These are phyloP conservation scores for Hypolimnas misippus DNA, from an alignment of 2,888 invertebrate species.

Conservation along the genomic window DNA sequence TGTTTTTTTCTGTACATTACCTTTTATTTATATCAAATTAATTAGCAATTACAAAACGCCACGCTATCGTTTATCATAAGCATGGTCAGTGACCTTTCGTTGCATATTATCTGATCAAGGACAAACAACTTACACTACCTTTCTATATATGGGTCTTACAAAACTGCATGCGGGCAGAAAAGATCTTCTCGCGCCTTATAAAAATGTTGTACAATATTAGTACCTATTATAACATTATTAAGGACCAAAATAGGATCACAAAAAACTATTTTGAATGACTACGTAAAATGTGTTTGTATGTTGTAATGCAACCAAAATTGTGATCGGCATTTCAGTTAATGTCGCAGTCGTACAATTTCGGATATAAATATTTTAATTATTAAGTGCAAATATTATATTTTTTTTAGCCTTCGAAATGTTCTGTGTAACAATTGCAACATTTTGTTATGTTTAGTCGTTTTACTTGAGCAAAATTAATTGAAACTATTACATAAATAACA, in stretches of 20 bases:
- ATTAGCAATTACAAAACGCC: conserved; percentile 22
- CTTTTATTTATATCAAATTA: not conserved
- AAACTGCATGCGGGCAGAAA: conserved; percentile 14
- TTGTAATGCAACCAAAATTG: not conserved
- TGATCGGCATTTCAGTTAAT: not conserved
- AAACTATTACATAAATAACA: conserved; percentile 2
- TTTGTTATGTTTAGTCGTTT: not conserved
- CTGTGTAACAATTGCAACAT: not conserved
- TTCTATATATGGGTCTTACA: conserved; percentile 33
- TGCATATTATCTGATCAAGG: conserved; percentile 34
- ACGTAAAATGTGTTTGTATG: not conserved
- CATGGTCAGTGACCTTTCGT: conserved; percentile 33
- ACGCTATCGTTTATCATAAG: conserved; percentile 27
- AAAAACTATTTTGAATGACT: not conserved
- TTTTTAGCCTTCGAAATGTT: not conserved
- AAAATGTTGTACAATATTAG: not conserved
- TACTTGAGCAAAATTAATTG: not conserved
- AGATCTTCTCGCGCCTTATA: conserved; percentile 3
- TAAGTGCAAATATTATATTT: not conserved
- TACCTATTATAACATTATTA: not conserved
- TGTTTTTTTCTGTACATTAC: too few relatives aligned
- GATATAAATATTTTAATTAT: not conserved
- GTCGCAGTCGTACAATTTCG: not conserved
- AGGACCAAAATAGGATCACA: not conserved
- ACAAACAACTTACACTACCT: conserved; percentile 38